Evolutionary conservation across 2,888 invertebrate genomes (phyloP), one percentile per base, ranked within the genome.

Genomic region (Tetanocera ferruginea): DNA sequence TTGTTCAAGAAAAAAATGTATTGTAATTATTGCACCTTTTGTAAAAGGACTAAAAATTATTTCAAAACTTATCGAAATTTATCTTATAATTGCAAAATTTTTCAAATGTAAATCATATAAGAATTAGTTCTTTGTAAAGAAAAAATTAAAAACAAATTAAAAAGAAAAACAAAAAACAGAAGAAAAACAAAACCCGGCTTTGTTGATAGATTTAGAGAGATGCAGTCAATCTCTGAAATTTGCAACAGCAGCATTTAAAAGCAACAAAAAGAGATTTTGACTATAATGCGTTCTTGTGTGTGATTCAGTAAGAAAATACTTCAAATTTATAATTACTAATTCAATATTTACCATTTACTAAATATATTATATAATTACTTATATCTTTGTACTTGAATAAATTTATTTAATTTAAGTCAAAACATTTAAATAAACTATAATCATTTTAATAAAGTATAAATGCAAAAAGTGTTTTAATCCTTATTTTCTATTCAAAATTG

Each of bases 341-440:
- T 74, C 69, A 75, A 78, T 72, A 76, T 76, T 80, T 80, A 81
- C 80, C 81, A 79, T 80, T 81, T 82, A 82, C 80, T 70, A 57
- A 81, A 82, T 80, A 82, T 80, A 79, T 77, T 79, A 80, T 80
- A 87, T 85, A 86, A 86, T 88, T 81, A 84, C 77, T 71, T 86
- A 86, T 86, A 87, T 87, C 87, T 87, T 87, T 87, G 88, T 87
- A 87, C 88, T 87, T 87, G 88, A 86, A 88, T 88, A 87, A 88
- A 87, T 88, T 88, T 88, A 88, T 87, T 87, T 84, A 87, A 83
- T 83, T 85, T 88, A 87, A 87, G 88, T 86, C 86, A 84, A 86
- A 86, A 85, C 84, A 86, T 87, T 87, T 85, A 85, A 87, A 88
- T 87, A 88, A 87, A 88, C 84, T 87, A 86, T 86, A 88, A 87